A percentile compares a stretch with the other conserved stretches of the same genome.
Conservation (phyloP, 1,140 invertebrate species). For the Papilio xuthus region DNA sequence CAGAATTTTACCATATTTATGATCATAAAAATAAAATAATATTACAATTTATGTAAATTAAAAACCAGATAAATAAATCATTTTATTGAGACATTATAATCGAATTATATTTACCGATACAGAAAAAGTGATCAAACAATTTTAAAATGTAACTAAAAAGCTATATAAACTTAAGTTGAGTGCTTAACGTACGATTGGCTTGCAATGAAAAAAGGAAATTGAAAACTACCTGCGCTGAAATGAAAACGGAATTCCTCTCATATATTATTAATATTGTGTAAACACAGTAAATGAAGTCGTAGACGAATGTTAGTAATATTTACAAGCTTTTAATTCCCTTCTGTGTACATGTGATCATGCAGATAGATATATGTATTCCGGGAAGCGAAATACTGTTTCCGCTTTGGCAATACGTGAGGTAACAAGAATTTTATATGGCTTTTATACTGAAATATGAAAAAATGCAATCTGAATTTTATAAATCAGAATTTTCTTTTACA, state of each 20-base stretch:
- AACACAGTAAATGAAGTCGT: not conserved
- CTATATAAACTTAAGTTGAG: not conserved
- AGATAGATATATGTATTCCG: not conserved
- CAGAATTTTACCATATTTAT: too few relatives aligned
- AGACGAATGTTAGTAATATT: not conserved
- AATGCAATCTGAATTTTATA: too few relatives aligned
- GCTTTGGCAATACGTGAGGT: too few relatives aligned
- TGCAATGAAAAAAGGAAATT: not conserved
- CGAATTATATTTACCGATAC: not conserved
- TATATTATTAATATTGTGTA: not conserved
- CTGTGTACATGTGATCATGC: not conserved
- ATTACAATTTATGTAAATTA: not conserved
- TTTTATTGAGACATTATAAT: too few relatives aligned
- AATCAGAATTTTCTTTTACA: too few relatives aligned
- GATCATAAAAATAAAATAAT: too few relatives aligned
- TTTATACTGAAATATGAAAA: too few relatives aligned
- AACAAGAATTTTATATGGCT: too few relatives aligned
- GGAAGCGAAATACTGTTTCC: not conserved
- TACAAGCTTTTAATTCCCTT: not conserved
- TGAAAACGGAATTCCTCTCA: not conserved
- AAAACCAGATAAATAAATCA: not conserved
- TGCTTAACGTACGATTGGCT: not conserved
- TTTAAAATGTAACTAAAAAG: not conserved
- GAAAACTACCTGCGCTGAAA: not conserved
- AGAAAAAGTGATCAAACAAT: not conserved